Evolutionary conservation across 2,113 vertebrate genomes (phyloP), one percentile per base, ranked within the genome.

Genomic region (Asarcornis scutulata): DNA sequence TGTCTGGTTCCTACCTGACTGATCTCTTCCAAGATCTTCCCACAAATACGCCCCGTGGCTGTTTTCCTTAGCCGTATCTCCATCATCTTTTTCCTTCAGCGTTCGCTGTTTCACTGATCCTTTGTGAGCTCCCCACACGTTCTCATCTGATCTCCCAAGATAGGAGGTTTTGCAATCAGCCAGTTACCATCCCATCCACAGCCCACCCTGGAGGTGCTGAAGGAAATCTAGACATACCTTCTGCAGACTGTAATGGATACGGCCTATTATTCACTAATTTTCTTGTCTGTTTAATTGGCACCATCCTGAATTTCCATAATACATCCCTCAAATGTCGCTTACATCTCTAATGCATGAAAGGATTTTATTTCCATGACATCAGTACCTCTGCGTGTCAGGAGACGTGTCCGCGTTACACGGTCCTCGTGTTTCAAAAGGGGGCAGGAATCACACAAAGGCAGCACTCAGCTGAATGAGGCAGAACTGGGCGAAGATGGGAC

Each of bases 121-220:
- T 93, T 76, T 95, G 68, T 86, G 40, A 68, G 63, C 2, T 92
- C 89, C 83, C n/a, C 17, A 21, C 76, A 77, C 23, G 6, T 86
- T 93, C 83, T 62, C 88, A 95, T 83, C 97, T 91, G 67, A 96
- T 94, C 93, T 83, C 93, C 72, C 52, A 31, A 86, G 81, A 89
- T 34, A 89, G 4, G 8, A 11, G 4, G 4, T 94, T 90, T 91
- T 75, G 92, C 91, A 96, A 96, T 82, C 94, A 88, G 44, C 59
- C 80, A 32, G 32, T 36, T 76, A 27, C 25, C 64, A 69, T 83
- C 72, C 71, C 71, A 83, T 75, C 52, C 75, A 64, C 91, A 76
- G 91, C 87, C 96, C 97, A 98, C 95, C 95, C 95, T 4, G 52
- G 82, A 96, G 87, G 62, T 89, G 90, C 48, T 91, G 94, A 96